Percentiles rank a stretch among this genome's conserved stretches.
Evolutionary conservation across 2,888 invertebrate genomes (phyloP).

Genomic region (Lithophane leautieri): DNA sequence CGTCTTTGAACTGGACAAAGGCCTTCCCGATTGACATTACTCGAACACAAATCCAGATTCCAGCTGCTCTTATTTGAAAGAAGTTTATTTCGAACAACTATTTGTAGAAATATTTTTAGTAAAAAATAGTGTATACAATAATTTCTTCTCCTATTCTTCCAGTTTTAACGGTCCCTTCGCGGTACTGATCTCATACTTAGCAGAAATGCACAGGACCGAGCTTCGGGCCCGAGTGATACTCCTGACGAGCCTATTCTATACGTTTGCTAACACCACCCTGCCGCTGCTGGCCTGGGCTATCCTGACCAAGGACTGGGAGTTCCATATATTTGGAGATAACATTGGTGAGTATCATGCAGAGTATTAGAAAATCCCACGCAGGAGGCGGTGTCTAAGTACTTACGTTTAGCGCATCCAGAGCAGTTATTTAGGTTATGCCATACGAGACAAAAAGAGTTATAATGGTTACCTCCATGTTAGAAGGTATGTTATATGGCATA

Average conservation of each 20-base stretch:
- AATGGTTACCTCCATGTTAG: no score
- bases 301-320: constrained; percentile 91
- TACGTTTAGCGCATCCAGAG: no score
- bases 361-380: no score
- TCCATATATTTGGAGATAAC: constrained; percentile 78
- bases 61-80: not conserved
- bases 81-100: not conserved
- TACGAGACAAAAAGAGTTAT: no score
- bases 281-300: constrained; percentile 93
- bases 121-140: not conserved
- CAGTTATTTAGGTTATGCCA: no score
- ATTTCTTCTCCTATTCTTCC: constrained; percentile 43
- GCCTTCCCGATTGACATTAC: not conserved
- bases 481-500: no score
- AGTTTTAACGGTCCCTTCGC: constrained; percentile 93
- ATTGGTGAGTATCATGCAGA: constrained; percentile 71
- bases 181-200: constrained; percentile 93
- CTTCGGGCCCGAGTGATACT: constrained; percentile 92
- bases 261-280: constrained; percentile 91
- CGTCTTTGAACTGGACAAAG: no score
- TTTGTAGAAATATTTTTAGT: not conserved
- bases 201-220: constrained; percentile 93
- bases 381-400: no score
- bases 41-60: not conserved
- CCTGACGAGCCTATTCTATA: constrained; percentile 92